phyloP scores from a whole-genome alignment of 1,140 invertebrate genomes.

The Brachionus rubens region DNA sequence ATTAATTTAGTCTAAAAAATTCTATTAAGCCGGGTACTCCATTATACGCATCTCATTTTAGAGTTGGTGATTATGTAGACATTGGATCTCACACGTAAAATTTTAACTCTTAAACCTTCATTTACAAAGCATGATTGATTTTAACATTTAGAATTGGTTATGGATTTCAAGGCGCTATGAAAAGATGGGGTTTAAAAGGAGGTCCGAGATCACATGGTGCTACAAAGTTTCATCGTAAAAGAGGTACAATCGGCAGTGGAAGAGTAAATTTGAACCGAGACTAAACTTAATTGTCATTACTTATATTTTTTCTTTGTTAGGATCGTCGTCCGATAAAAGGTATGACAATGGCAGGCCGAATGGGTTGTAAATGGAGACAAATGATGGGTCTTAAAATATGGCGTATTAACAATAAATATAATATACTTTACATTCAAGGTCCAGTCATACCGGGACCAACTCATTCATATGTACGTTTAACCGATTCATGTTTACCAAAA shows the following conservation, averaged over 20 bases:
- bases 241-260: constrained; percentile 76
- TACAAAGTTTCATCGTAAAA: constrained; percentile 88
- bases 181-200: constrained; percentile 89
- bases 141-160: constrained; percentile 69
- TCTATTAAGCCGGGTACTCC: constrained; percentile 68
- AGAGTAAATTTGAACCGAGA: constrained; percentile 52
- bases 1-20: constrained; percentile 47
- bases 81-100: constrained; percentile 79
- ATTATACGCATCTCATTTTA: constrained; percentile 81
- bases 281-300: too few relatives aligned
- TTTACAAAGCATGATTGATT: neutral
- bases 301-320: too few relatives aligned
- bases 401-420: constrained; percentile 87
- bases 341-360: constrained; percentile 92
- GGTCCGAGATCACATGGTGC: constrained; percentile 82
- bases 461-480: constrained; percentile 75
- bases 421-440: constrained; percentile 84
- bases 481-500: constrained; percentile 71
- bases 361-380: constrained; percentile 75
- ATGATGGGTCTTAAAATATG: constrained; percentile 74
- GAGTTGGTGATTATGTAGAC: constrained; percentile 84
- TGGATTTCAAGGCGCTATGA: constrained; percentile 98
- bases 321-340: constrained; percentile 65
- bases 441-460: constrained; percentile 74
- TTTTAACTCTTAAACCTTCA: neutral